Conservation (phyloP, 35 echinoderm and acorn worm species). For the Heliocidaris erythrogramma region DNA sequence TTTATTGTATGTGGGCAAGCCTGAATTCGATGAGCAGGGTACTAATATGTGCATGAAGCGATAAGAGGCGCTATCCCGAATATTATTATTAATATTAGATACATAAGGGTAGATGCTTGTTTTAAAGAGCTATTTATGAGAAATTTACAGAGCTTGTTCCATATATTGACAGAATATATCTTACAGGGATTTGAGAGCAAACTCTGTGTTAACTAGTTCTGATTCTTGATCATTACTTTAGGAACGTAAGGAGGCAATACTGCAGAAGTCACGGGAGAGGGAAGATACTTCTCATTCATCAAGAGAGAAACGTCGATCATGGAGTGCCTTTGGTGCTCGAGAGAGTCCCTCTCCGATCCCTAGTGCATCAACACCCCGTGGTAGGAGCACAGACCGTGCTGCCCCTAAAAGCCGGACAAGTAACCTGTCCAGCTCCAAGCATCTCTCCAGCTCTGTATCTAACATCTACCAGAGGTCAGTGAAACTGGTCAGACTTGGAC, state of each 20-base stretch:
- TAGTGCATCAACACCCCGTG: slow-evolving; percentile 50
- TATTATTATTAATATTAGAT: too few species aligned
- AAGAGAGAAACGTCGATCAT: slow-evolving; percentile 65
- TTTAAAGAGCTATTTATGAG: too few species aligned
- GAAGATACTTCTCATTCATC: slow-evolving; percentile 13
- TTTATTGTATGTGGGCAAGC: too few species aligned
- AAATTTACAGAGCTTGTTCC: neutral
- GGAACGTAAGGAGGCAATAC: slow-evolving; percentile 63
- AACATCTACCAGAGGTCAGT: slow-evolving; percentile 59
- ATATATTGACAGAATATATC: neutral
- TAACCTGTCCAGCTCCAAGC: slow-evolving; percentile 53
- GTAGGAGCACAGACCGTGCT: slow-evolving; percentile 63
- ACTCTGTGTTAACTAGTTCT: neutral
- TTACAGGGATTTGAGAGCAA: neutral
- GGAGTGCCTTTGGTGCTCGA: slow-evolving; percentile 70
- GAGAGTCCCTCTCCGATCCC: slow-evolving; percentile 50
- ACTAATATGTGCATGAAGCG: too few species aligned
- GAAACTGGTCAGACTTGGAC: slow-evolving; percentile 71
- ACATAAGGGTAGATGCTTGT: too few species aligned
- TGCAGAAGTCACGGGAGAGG: slow-evolving; percentile 60
- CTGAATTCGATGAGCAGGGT: too few species aligned
- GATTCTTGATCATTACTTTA: slow-evolving; percentile 4
- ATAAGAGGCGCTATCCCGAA: too few species aligned
- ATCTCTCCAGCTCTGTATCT: slow-evolving; percentile 66
- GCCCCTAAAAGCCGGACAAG: slow-evolving; percentile 13